Evolutionary conservation across 1,140 invertebrate species (phyloP).

Genomic region (Lordiphosa stackelbergi): DNA sequence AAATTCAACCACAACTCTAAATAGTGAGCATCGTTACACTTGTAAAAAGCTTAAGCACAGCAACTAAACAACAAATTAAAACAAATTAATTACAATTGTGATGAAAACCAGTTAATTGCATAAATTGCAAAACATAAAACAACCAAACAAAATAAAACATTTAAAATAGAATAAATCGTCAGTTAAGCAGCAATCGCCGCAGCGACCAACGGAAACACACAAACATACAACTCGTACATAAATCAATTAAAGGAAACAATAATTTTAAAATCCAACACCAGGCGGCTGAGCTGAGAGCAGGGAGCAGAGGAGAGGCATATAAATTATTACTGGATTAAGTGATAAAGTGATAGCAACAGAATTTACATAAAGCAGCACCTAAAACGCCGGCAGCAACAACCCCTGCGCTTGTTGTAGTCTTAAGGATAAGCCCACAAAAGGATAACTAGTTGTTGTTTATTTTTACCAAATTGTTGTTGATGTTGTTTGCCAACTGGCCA

Average conservation of each 20-base stretch:
- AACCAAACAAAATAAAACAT: conserved; percentile 17
- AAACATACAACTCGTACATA: conserved; percentile 7
- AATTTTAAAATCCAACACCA: conserved; percentile 45
- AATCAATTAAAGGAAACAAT: conserved; percentile 73
- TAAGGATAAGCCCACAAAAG: background rate
- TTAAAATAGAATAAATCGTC: conserved; percentile 29
- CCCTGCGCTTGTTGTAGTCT: too few species aligned
- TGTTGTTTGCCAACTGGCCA: conserved; percentile 21
- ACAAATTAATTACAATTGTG: conserved; percentile 56
- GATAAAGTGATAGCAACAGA: conserved; percentile 56
- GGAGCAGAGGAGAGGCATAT: conserved; percentile 11
- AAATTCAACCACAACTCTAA: conserved; percentile 46
- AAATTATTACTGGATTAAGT: conserved; percentile 33
- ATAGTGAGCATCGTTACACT: conserved; percentile 48
- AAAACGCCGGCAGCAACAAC: conserved; percentile 20
- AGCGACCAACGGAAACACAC: conserved; percentile 21
- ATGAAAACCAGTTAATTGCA: conserved; percentile 56
- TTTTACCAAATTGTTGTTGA: conserved; percentile 35
- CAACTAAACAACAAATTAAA: conserved; percentile 27
- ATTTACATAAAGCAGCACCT: conserved; percentile 45
- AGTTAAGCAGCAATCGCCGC: conserved; percentile 5
- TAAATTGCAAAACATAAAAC: conserved; percentile 34
- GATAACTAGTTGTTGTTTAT: conserved; percentile 28
- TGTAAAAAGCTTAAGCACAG: conserved; percentile 30
- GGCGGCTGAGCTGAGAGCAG: conserved; percentile 9